These are phyloP conservation scores for Sebastes reedi DNA, from an alignment of 2,797 vertebrate species.

Conservation along the genomic window DNA sequence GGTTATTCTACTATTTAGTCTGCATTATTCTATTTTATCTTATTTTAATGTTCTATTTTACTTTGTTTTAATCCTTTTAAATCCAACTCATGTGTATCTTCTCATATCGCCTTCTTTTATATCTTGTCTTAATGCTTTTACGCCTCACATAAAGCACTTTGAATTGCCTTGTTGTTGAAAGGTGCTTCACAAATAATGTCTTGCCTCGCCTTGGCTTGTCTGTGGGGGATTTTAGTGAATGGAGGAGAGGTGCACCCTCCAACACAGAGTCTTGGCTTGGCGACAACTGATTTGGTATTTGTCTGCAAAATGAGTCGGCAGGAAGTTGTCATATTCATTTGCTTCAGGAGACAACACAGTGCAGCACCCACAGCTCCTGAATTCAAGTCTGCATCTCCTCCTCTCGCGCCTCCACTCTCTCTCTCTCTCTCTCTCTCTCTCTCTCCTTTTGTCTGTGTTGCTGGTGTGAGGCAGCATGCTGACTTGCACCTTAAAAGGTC, in stretches of 20 bases:
- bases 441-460: constrained; percentile 18
- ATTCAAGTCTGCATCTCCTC: constrained; percentile 8
- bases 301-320: constrained; percentile 53
- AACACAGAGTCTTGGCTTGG: constrained; percentile 24
- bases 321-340: constrained; percentile 59
- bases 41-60: not conserved
- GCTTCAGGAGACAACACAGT: constrained; percentile 46
- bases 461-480: constrained; percentile 36
- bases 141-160: not conserved
- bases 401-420: not conserved
- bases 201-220: not conserved
- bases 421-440: not conserved
- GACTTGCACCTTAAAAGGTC: constrained; percentile 61
- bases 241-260: constrained; percentile 19
- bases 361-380: constrained; percentile 29
- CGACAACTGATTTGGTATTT: constrained; percentile 41
- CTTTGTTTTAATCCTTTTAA: not conserved
- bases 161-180: constrained; percentile 5
- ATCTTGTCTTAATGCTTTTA: not conserved
- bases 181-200: not conserved
- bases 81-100: not conserved
- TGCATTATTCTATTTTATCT: not conserved
- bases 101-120: not conserved
- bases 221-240: constrained; percentile 22
- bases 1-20: not conserved